Conservation (phyloP, 2,888 invertebrate genomes). For the Oscheius sp. region DNA sequence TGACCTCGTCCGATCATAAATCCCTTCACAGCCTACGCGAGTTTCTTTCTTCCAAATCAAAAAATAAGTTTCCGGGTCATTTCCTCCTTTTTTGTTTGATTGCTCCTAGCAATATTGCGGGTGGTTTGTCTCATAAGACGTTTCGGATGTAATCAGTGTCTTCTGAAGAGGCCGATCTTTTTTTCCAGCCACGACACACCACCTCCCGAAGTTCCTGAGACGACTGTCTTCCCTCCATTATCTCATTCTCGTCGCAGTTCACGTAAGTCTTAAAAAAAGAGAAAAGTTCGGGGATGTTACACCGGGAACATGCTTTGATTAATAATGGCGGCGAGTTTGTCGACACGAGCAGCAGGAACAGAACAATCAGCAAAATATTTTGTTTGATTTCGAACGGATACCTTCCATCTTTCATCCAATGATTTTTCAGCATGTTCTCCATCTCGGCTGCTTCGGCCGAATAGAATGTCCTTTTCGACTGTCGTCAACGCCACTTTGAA, state of each 20-base stretch:
- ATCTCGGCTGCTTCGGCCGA: slow-evolving; percentile 18
- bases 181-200: slow-evolving; percentile 26
- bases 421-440: slow-evolving; percentile 27
- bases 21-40: no score
- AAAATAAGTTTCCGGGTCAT: no score
- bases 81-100: no score
- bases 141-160: background rate
- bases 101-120: slow-evolving; percentile 10
- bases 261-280: slow-evolving; percentile 11
- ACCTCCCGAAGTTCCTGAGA: background rate
- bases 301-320: slow-evolving; percentile 19
- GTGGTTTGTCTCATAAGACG: background rate
- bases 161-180: background rate
- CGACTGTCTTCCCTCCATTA: background rate
- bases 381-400: no score
- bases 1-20: no score
- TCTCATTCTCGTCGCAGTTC: background rate
- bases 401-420: background rate
- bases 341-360: background rate
- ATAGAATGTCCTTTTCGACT: slow-evolving; percentile 22
- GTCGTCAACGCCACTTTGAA: slow-evolving; percentile 20
- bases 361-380: background rate
- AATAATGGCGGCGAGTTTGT: slow-evolving; percentile 12
- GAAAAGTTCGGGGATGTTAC: slow-evolving; percentile 12
- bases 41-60: no score